Conservation (phyloP, 2,113 vertebrate genomes). For the Xiphias gladius region DNA sequence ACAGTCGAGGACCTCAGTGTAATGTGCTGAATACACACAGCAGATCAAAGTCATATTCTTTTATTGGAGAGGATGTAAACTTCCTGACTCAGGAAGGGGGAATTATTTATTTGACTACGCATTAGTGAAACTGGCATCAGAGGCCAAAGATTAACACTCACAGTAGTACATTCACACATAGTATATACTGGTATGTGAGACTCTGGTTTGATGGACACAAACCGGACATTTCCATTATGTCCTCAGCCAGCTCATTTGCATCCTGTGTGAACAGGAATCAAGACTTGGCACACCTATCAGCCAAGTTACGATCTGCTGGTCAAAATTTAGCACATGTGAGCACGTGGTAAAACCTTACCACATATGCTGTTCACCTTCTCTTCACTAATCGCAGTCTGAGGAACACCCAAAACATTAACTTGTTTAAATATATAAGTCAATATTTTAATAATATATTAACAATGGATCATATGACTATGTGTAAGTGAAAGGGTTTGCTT, state of each 20-base stretch:
- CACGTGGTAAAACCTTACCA: background rate
- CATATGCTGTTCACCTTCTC: background rate
- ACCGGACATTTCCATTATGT: conserved; percentile 16
- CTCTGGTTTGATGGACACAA: conserved; percentile 8
- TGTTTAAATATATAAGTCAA: background rate
- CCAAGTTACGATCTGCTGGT: conserved; percentile 35
- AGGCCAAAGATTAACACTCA: background rate
- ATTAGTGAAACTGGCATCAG: background rate
- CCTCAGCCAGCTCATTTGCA: conserved; percentile 43
- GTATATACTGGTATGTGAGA: background rate
- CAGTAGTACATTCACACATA: background rate
- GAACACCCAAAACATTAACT: background rate
- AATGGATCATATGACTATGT: background rate
- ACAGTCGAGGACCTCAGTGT: conserved; percentile 13
- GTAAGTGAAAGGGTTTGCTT: background rate
- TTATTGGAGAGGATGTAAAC: conserved; percentile 23
- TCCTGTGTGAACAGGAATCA: conserved; percentile 3
- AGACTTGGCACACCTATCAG: conserved; percentile 7
- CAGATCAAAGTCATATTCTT: conserved; percentile 34
- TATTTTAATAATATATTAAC: background rate
- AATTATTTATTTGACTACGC: conserved; percentile 7
- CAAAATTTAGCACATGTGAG: conserved; percentile 15
- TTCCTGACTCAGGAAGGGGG: conserved; percentile 1
- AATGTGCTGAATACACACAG: conserved; percentile 8
- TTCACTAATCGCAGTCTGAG: background rate